Base-by-base conservation (phyloP, 2,797 vertebrate genomes). In the Enteromius anoplus region DNA sequence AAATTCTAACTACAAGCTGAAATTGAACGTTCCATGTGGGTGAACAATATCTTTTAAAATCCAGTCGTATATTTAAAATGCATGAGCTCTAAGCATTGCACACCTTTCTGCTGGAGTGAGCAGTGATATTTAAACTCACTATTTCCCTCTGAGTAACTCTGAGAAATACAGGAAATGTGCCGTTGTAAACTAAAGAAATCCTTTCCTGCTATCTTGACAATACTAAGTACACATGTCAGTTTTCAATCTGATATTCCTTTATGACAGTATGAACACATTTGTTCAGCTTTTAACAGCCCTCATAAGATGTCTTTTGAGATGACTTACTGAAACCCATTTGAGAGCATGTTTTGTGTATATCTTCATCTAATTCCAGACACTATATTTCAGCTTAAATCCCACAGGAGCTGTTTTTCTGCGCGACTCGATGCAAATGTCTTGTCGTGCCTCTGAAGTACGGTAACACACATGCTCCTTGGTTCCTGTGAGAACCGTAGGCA, bases 391-490 rank as follows among this genome's bases (percentile, higher is more conserved):
- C 64, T 69, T 58, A 42, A 60, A 34, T 76, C 37, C 37, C 23
- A 45, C 34, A 3, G 42, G 80, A 82, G 45, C n/a, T 34, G 58
- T 75, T 66, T 72, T 32, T 72, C 47, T 68, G 58, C 1, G 12
- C 0, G 69, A 26, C 80, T 64, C 45, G 34, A 45, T 79, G 72
- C 58, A 80, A 40, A 68, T 10, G 34, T 76, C 78, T 68, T 47
- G 47, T 12, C 23, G 29, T 75, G 70, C 34, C 68, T 72, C 47
- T 78, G 68, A 82, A 85, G 49, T 17, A 66, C 8, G 62, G 45
- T 72, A 83, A 37, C 73, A 72, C 66, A 66, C 55, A 12, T 19
- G 17, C 51, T 72, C 72, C 29, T 71, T 82, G 15, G 65, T 84
- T 17, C 68, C 47, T 42, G 69, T 7, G 49, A 71, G 66, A 40